These are phyloP conservation scores for Zosterops lateralis DNA, from an alignment of 2,113 vertebrate species.

Conservation along the genomic window DNA sequence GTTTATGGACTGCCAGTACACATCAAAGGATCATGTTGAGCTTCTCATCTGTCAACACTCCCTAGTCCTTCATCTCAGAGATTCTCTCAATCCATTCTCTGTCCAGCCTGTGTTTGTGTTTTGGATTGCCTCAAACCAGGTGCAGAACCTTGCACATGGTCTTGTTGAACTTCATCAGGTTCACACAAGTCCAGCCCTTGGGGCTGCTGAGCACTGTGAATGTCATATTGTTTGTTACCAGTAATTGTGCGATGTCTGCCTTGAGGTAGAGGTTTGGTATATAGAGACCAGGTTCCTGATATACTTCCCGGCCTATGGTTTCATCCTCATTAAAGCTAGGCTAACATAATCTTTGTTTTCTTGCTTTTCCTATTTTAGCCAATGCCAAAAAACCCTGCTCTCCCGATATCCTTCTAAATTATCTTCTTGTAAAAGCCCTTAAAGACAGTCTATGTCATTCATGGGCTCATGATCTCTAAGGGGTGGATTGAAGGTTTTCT, in stretches of 20 bases:
- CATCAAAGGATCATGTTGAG: fast-evolving
- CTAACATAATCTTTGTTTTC: neutral
- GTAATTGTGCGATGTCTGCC: neutral
- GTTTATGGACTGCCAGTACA: neutral
- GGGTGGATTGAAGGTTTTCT: neutral
- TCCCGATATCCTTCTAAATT: neutral
- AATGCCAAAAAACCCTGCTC: fast-evolving
- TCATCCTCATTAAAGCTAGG: neutral
- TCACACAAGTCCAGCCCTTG: neutral
- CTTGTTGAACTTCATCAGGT: neutral
- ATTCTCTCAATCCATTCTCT: neutral
- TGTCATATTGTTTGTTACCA: neutral
- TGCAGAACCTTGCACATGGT: neutral
- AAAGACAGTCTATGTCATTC: neutral
- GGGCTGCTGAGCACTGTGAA: neutral
- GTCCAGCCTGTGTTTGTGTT: neutral
- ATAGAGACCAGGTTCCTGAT: neutral
- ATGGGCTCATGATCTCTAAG: neutral
- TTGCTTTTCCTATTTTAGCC: neutral
- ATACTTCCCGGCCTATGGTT: neutral
- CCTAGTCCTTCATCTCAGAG: neutral
- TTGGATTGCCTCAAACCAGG: neutral
- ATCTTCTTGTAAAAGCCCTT: neutral
- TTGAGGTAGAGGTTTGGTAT: neutral
- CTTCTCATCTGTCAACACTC: neutral